Evolutionary conservation across 2,888 invertebrate genomes (phyloP).

Genomic region (Thalpophila matura): DNA sequence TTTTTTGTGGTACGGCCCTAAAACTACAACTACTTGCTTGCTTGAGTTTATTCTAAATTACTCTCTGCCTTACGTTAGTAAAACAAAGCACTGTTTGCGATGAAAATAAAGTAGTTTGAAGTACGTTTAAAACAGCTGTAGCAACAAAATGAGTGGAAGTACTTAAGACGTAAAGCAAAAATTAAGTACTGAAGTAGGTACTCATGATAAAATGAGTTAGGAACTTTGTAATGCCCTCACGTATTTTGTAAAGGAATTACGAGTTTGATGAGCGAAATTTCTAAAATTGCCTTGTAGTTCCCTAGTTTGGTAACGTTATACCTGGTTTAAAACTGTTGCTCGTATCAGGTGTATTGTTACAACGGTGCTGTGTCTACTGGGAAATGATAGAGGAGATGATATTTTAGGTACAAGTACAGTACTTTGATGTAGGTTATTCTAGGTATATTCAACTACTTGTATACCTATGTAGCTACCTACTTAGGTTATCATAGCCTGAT

Average conservation of each 20-base stretch:
- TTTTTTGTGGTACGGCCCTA: too few relatives aligned
- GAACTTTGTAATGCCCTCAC: conserved; percentile 55
- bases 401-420: background rate
- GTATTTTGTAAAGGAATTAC: conserved; percentile 21
- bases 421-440: too few relatives aligned
- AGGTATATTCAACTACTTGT: too few relatives aligned
- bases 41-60: conserved; percentile 26
- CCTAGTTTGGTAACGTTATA: conserved; percentile 3
- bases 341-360: background rate
- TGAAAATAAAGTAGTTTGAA: conserved; percentile 27
- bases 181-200: too few relatives aligned
- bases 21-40: background rate
- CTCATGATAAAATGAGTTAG: conserved; percentile 45
- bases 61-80: conserved; percentile 8
- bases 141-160: conserved; percentile 3
- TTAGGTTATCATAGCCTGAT: too few relatives aligned
- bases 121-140: conserved; percentile 10
- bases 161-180: background rate
- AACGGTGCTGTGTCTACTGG: background rate
- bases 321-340: conserved; percentile 4
- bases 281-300: conserved; percentile 30
- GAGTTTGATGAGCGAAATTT: conserved; percentile 50
- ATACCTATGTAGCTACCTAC: too few relatives aligned
- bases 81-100: conserved; percentile 11
- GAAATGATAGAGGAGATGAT: background rate